Evolutionary conservation across 2,797 vertebrate species (phyloP).

Genomic region (Petrocephalus schoutedeni): DNA sequence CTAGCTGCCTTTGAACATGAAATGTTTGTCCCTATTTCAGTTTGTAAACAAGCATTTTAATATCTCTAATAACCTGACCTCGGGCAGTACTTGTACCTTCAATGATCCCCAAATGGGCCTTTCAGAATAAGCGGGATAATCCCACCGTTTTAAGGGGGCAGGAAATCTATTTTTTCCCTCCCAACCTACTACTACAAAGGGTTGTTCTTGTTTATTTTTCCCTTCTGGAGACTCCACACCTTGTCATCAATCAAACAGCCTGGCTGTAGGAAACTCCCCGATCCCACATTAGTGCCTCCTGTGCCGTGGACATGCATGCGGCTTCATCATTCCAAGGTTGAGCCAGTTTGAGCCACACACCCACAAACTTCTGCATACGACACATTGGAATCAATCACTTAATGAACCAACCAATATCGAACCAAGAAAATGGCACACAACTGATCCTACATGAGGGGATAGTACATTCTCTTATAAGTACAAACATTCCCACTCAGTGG

Average conservation of each 20-base stretch:
- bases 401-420: not conserved
- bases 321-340: no score
- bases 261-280: no score
- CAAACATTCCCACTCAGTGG: not conserved
- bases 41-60: not conserved
- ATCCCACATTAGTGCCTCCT: no score
- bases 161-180: not conserved
- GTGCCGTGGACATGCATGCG: no score
- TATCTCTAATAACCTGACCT: not conserved
- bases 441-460: not conserved
- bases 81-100: not conserved
- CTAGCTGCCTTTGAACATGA: not conserved
- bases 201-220: not conserved
- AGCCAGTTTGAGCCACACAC: not conserved
- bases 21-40: not conserved
- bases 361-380: not conserved
- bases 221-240: not conserved
- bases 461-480: not conserved
- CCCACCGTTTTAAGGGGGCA: not conserved
- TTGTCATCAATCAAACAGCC: no score
- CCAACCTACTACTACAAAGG: not conserved
- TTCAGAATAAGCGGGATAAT: not conserved
- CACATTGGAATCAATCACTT: not conserved
- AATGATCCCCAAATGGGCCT: not conserved
- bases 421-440: not conserved